phyloP scores from a whole-genome alignment of 1,140 invertebrate genomes.

The Saccostrea cuccullata region DNA sequence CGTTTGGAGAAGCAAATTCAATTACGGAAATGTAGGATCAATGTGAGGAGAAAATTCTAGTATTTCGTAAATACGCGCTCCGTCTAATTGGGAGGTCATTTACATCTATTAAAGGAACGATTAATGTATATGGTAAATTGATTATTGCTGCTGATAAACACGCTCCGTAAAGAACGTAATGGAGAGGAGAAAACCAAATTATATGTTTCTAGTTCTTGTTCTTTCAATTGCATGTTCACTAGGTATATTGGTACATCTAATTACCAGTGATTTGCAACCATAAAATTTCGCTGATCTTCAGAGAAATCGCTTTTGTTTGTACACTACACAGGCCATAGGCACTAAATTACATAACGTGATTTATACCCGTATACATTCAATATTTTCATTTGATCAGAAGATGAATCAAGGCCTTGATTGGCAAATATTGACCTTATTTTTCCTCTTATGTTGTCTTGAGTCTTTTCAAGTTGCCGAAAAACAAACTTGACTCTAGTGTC shows the following conservation, averaged over 20 bases:
- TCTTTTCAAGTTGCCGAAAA: conserved; percentile 22
- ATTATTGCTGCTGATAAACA: neutral
- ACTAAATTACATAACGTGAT: conserved; percentile 8
- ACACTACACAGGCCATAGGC: conserved; percentile 14
- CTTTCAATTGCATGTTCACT: neutral
- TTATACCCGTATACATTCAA: conserved; percentile 19
- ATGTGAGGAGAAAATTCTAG: too few relatives aligned
- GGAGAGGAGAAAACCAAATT: neutral
- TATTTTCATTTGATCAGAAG: conserved; percentile 36
- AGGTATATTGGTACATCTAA: conserved; percentile 32
- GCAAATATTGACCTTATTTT: conserved; percentile 34
- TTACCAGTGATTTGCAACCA: conserved; percentile 31
- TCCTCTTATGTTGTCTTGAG: conserved; percentile 4
- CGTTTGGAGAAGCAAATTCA: too few relatives aligned
- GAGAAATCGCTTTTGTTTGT: conserved; percentile 7
- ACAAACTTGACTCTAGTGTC: conserved; percentile 25
- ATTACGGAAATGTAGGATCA: too few relatives aligned
- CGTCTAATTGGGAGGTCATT: neutral
- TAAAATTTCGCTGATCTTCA: conserved; percentile 16
- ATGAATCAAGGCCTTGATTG: conserved; percentile 30
- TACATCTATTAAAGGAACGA: neutral
- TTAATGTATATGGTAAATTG: neutral
- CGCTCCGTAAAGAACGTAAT: neutral
- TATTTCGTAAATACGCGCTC: neutral
- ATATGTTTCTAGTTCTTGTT: neutral